Base-by-base conservation (phyloP, 2,888 invertebrate species). In the Drosophila demipolita region DNA sequence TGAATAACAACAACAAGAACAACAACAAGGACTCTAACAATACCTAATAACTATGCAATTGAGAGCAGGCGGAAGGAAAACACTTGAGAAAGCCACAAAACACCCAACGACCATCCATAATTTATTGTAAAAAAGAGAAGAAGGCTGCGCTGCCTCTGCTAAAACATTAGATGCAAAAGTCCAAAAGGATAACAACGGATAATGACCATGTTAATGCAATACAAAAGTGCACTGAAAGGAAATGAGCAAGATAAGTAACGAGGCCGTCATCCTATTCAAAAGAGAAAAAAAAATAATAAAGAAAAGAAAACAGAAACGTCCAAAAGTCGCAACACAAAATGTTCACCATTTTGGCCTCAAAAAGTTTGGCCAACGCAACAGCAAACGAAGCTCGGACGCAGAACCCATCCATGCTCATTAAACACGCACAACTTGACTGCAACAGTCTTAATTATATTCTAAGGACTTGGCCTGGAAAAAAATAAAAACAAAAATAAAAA, bases 121-220 rank as follows among this genome's bases (percentile, higher is more conserved):
- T 75, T 80, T 68, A 80, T 69, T 26, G 20, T 2, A 53, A n/a
- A 55, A 33, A 26, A n/a, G 29, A 68, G 57, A 66, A 53, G 26
- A 9, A 12, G 29, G 23, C 23, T 23, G 23, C 23, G 33, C 36
- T 8, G 60, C 26, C 4, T 12, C 20, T n/a, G 58, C 61, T 54
- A 33, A 54, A 66, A 75, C 83, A 83, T 85, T 86, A 86, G 82
- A 68, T 63, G 83, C 80, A 80, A 66, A 52, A 64, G 66, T 60
- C 58, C 76, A 73, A 80, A 75, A 66, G 81, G 73, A 80, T 75
- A 78, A 73, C 75, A 65, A 63, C 53, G 84, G 71, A 87, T 87
- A 87, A 87, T 87, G 87, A 85, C 88, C 84, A 88, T 88, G 87
- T 87, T 87, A 87, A 87, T 88, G 88, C 84, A 85, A 82, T 86